A percentile compares a stretch with the other conserved stretches of the same genome.
These are phyloP conservation scores for Dimorphilus gyrociliatus DNA, from an alignment of 2,888 invertebrate genomes.

Conservation along the genomic window DNA sequence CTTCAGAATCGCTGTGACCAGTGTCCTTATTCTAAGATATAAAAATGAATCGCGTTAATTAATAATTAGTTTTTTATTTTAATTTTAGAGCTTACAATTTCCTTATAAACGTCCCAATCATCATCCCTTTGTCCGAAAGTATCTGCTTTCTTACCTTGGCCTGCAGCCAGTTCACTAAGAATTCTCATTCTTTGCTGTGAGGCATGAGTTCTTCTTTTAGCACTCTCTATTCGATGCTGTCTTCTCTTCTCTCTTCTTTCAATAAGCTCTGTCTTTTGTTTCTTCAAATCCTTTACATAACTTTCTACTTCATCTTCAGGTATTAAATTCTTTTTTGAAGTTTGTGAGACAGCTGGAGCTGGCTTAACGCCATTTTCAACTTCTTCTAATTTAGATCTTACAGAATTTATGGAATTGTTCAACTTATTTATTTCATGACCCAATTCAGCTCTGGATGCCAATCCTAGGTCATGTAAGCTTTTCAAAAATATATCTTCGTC, in stretches of 20 bases:
- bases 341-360: too few species aligned
- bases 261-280: too few species aligned
- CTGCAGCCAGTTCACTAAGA: conserved; percentile 63
- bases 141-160: conserved; percentile 56
- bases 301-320: too few species aligned
- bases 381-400: too few species aligned
- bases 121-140: conserved; percentile 76
- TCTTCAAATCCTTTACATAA: conserved; percentile 48
- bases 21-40: conserved; percentile 41
- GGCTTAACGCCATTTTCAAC: too few species aligned
- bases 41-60: not conserved
- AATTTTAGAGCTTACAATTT: conserved; percentile 44
- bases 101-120: conserved; percentile 92
- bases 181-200: conserved; percentile 87
- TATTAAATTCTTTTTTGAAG: too few species aligned
- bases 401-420: conserved; percentile 56
- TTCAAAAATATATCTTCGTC: conserved; percentile 41
- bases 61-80: not conserved
- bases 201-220: conserved; percentile 69
- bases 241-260: conserved; percentile 55
- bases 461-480: conserved; percentile 56
- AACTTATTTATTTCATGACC: conserved; percentile 54
- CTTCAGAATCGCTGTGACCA: conserved; percentile 77
- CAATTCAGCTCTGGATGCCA: conserved; percentile 60
- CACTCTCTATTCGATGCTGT: conserved; percentile 69